Evolutionary conservation across 2,113 vertebrate species (phyloP).

Genomic region (Scomber scombrus): DNA sequence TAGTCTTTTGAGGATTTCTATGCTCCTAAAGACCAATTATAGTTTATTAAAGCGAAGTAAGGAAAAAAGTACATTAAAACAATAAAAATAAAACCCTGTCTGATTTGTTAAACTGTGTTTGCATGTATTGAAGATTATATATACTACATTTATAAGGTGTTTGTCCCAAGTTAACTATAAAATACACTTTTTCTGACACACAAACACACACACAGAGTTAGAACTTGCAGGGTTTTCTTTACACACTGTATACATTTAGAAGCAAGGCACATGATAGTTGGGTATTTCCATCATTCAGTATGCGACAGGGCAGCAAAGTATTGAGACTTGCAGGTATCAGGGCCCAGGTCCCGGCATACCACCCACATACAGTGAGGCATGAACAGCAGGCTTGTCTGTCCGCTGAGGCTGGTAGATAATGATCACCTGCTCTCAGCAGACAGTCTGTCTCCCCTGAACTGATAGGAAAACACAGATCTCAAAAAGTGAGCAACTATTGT

Average conservation of each 20-base stretch:
- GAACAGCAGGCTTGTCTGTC: conserved; percentile 66
- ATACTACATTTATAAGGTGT: background rate
- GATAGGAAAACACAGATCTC: conserved; percentile 62
- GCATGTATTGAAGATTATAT: background rate
- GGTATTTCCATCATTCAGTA: conserved; percentile 48
- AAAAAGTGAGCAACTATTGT: conserved; percentile 22
- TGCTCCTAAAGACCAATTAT: too few species aligned
- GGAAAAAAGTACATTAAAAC: too few species aligned
- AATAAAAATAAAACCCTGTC: background rate
- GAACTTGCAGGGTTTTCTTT: too few species aligned
- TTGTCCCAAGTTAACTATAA: background rate
- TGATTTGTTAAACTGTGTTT: background rate
- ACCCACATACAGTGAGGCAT: conserved; percentile 65
- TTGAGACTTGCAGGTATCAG: conserved; percentile 37
- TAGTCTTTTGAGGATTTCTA: too few species aligned
- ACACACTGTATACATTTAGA: too few species aligned
- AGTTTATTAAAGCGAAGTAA: too few species aligned
- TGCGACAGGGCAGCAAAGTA: conserved; percentile 19
- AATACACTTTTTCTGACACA: background rate
- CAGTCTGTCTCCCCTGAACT: conserved; percentile 71
- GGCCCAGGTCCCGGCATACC: conserved; percentile 51
- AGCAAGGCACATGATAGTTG: background rate
- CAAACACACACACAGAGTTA: too few species aligned
- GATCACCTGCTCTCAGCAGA: conserved; percentile 74
- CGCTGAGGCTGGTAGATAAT: conserved; percentile 66